Base-by-base conservation (phyloP, 2,797 vertebrate genomes). In the Protosalanx chinensis region DNA sequence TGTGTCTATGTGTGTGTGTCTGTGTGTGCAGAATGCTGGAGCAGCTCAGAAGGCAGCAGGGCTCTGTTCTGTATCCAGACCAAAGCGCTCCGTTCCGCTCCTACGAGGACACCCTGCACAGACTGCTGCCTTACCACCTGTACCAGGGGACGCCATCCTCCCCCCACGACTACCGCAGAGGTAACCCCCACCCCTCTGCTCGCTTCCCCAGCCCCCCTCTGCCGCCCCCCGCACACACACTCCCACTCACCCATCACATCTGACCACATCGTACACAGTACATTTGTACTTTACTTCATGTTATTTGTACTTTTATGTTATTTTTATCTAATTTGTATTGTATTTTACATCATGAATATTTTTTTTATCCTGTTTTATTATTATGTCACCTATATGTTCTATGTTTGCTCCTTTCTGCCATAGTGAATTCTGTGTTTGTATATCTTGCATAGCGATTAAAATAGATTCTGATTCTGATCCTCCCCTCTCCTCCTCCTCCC, bases 121-220 rank as follows among this genome's bases (percentile, higher is more conserved):
- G 96, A 76, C 91, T 98, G 72, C 90, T 98, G 75, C 96, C 97
- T 80, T 98, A 98, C 89, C 97, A 98, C 8, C 93, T 98, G 58
- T 98, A 98, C 92, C 96, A 98, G 90, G 97, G 97, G 29, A 91
- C 93, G 68, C 90, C 95, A 62, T 95, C 95, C 73, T 93, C 94
- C 6, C 81, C 91, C 49, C 85, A 87, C 46, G 95, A 98, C 81
- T 95, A 95, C 84, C 84, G 88, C 12, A 93, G 85, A 91, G 97
- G 96, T 98, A 77, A 60, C 18, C 27, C 30, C 30, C 12, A 13
- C 27, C 35, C n/a, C 23, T 49, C 18, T 8, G 12, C 10, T 32
- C 0, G 1, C 65, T 29, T 10, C 41, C 6, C 51, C 10, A 15
- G 29, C 63, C 20, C 35, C 6, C 27, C 12, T 10, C 51, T 41